Conservation (phyloP, 1,140 invertebrate genomes). For the Cryptotermes secundus region DNA sequence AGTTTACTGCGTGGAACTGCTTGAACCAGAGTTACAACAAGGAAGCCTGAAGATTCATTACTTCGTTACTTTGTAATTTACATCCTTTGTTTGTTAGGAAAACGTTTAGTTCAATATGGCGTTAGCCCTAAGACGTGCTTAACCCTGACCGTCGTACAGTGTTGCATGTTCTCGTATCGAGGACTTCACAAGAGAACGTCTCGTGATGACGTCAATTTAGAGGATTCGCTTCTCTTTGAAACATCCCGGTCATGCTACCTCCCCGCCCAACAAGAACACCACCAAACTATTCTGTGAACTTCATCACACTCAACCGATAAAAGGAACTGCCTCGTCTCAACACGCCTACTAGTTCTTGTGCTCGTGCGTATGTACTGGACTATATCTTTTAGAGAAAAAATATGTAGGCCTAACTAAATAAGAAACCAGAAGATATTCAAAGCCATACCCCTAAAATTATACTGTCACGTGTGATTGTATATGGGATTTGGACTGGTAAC, state of each 20-base stretch:
- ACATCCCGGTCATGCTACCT: not conserved
- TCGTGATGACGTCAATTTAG: conserved; percentile 7
- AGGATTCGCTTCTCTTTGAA: conserved; percentile 21
- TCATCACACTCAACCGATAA: not conserved
- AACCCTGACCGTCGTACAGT: not conserved
- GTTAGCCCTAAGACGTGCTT: too few species aligned
- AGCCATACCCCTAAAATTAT: too few species aligned
- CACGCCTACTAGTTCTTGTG: not conserved
- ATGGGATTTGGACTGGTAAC: too few species aligned
- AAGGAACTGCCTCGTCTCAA: not conserved
- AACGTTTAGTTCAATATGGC: too few species aligned
- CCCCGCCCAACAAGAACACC: conserved; percentile 9
- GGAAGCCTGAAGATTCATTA: too few species aligned
- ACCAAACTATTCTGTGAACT: not conserved
- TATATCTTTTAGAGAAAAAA: not conserved
- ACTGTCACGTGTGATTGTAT: too few species aligned
- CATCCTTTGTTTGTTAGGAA: too few species aligned
- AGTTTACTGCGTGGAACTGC: too few species aligned
- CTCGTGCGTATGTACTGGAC: too few species aligned
- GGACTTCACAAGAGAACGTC: not conserved
- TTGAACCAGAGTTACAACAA: too few species aligned
- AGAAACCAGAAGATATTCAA: too few species aligned
- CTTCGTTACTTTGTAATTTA: too few species aligned
- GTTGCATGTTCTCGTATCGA: not conserved
- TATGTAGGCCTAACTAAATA: not conserved